A percentile compares a stretch with the other conserved stretches of the same genome.
These are phyloP conservation scores for Tyto alba DNA, from an alignment of 2,113 vertebrate species.

Conservation along the genomic window DNA sequence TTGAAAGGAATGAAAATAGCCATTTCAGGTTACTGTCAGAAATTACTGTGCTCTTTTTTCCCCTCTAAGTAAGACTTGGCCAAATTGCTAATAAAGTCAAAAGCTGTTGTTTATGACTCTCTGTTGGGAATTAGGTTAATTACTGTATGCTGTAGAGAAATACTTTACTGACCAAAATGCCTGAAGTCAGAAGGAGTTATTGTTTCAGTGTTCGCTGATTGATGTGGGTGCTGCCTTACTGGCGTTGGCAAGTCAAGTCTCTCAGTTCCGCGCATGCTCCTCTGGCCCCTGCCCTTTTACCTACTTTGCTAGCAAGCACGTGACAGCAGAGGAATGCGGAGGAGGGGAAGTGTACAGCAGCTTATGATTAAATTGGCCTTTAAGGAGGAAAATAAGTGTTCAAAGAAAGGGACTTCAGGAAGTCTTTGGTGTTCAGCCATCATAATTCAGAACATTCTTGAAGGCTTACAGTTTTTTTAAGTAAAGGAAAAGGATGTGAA, in stretches of 20 bases:
- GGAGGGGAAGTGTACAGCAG: neutral
- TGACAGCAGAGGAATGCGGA: neutral
- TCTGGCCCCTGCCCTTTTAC: slow-evolving; percentile 26
- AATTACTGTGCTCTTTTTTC: neutral
- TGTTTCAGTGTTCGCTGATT: neutral
- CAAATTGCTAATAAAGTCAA: neutral
- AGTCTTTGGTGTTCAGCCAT: neutral
- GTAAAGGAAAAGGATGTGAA: neutral
- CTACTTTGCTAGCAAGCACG: slow-evolving; percentile 4
- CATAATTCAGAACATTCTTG: neutral
- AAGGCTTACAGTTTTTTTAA: neutral
- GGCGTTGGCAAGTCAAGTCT: neutral
- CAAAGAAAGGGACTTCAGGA: neutral
- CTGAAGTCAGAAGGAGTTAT: neutral
- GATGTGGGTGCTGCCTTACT: neutral
- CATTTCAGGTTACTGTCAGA: neutral
- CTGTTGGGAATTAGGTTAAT: neutral
- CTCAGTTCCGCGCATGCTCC: neutral
- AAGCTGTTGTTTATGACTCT: neutral
- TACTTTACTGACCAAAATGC: neutral
- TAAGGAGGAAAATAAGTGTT: neutral
- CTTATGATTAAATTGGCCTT: neutral
- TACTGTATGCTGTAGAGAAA: neutral
- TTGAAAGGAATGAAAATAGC: neutral
- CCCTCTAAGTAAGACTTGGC: neutral